Evolutionary conservation across 2,797 vertebrate species (phyloP).

Genomic region (Parotocinclus haroldoi): DNA sequence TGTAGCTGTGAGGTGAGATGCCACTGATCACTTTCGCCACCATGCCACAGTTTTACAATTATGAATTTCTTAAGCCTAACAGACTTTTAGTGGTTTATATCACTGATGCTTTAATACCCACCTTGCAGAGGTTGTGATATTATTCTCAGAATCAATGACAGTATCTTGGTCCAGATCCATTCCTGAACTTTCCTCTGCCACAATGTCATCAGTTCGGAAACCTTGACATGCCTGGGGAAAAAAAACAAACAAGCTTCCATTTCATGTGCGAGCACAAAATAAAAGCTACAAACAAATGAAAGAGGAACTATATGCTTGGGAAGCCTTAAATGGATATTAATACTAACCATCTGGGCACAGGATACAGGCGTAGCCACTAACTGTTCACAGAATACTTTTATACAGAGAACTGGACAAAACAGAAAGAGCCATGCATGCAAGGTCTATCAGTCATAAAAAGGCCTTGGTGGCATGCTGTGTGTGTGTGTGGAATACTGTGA

Average conservation of each 20-base stretch:
- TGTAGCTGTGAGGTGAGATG: too few relatives aligned
- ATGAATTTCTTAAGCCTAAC: too few relatives aligned
- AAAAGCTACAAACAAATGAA: too few relatives aligned
- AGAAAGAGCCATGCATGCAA: slow-evolving; percentile 5
- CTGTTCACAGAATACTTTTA: too few relatives aligned
- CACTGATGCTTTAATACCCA: slow-evolving; percentile 47
- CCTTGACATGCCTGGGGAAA: slow-evolving; percentile 59
- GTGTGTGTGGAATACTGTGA: slow-evolving; percentile 10
- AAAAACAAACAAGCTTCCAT: neutral
- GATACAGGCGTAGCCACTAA: neutral
- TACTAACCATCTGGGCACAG: neutral
- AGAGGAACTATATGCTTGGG: neutral
- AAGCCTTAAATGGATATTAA: slow-evolving; percentile 7
- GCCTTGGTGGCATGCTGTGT: neutral
- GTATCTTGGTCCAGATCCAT: slow-evolving; percentile 76
- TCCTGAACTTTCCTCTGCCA: slow-evolving; percentile 72
- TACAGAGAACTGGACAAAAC: too few relatives aligned
- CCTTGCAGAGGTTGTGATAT: slow-evolving; percentile 75
- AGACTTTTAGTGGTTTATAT: too few relatives aligned
- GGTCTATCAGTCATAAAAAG: slow-evolving; percentile 19
- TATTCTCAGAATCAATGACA: slow-evolving; percentile 72
- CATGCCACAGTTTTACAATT: too few relatives aligned
- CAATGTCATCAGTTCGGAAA: slow-evolving; percentile 35
- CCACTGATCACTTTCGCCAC: too few relatives aligned
- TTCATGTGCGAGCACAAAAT: slow-evolving; percentile 4